Base-by-base conservation (phyloP, 2,888 invertebrate genomes). In the Euplagia quadripunctaria region DNA sequence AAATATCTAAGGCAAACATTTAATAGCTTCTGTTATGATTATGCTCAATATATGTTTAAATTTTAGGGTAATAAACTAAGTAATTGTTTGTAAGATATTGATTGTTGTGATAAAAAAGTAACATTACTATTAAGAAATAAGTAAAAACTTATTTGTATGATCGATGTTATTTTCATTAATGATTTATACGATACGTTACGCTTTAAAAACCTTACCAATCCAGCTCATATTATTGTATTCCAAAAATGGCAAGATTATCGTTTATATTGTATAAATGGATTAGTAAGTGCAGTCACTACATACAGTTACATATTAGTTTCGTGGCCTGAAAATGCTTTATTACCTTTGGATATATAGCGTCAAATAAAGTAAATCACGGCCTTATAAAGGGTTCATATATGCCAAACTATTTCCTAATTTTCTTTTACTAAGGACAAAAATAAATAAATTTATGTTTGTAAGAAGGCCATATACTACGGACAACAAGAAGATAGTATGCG, bases 401-500 rank as follows among this genome's bases (percentile, higher is more conserved):
- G 74, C 76, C 79, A 77, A 80, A 85, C 68, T 78, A 81, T 83
- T 78, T 82, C 67, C 69, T 79, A 80, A 80, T 84, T 83, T 83
- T 74, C 75, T 80, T 83, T 83, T 83, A 83, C 79, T 84, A 81
- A 81, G 68, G 72, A 77, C 43, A 70, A 77, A 82, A 78, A 76
- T 77, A 74, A 78, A 84, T 81, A 85, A 82, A 87, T 72, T 82
- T 79, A 73, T 75, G 74, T 78, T 73, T 77, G 74, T 83, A 78
- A 82, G 82, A 78, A 80, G 76, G 76, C 79, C 78, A 78, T 86
- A 84, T 78, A 84, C 75, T 78, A 65, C 67, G 20, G 70, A 73
- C 82, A 90, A 92, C 87, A 89, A 92, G 91, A 91, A 91, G 85
- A 79, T 87, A 89, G 82, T 86, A 88, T 81, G 85, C 85, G 85